Evolutionary conservation across 2,888 invertebrate species (phyloP).

Genomic region (Caenorhabditis sp.): DNA sequence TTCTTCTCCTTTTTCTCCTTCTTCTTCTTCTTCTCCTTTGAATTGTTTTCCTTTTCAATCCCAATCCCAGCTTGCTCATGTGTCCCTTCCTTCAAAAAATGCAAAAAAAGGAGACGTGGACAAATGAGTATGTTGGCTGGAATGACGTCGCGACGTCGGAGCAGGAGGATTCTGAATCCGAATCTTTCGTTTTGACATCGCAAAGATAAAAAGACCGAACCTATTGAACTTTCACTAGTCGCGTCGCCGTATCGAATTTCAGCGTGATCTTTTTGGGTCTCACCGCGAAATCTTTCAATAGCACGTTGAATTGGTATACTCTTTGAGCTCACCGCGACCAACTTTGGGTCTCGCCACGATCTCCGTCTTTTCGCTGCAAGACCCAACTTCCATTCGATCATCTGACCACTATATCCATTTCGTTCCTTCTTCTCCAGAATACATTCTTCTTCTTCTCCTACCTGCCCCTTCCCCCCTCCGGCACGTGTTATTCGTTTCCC

Average conservation of each 20-base stretch:
- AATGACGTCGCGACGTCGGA: too few relatives aligned
- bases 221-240: constrained; percentile 34
- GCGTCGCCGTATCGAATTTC: constrained; percentile 25
- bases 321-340: too few relatives aligned
- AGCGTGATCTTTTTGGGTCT: neutral
- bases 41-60: too few relatives aligned
- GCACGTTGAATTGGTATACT: too few relatives aligned
- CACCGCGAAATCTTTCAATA: too few relatives aligned
- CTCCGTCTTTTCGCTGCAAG: too few relatives aligned
- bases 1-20: constrained; percentile 12
- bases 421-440: neutral
- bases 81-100: too few relatives aligned
- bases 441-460: neutral
- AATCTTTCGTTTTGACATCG: neutral
- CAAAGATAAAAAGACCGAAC: constrained; percentile 11
- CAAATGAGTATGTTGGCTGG: constrained; percentile 3
- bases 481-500: constrained; percentile 20
- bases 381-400: too few relatives aligned
- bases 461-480: neutral
- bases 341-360: too few relatives aligned
- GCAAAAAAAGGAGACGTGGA: neutral
- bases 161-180: too few relatives aligned
- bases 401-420: too few relatives aligned
- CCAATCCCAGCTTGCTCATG: neutral
- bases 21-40: neutral